Base-by-base conservation (phyloP, 2,797 vertebrate genomes). In the Megaceryle alcyon region DNA sequence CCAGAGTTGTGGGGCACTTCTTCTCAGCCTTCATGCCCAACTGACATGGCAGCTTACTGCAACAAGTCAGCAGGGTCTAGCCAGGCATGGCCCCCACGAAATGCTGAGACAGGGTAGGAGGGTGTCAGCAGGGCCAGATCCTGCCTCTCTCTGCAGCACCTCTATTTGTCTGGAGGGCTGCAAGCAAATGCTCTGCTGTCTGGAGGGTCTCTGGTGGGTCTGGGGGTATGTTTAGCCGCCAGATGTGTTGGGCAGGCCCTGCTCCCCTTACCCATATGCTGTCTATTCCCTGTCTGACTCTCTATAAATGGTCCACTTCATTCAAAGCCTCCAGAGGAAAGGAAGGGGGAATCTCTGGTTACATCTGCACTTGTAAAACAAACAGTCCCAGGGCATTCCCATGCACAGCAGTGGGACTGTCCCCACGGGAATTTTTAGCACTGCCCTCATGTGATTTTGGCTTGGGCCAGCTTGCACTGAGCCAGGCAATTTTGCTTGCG, bases 351-450 rank as follows among this genome's bases (percentile, higher is more conserved):
- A 84, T 82, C 77, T 70, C 77, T 79, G 51, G 19, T 93, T 88
- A 19, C 1, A 1, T 57, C 59, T 82, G 29, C 21, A 18, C 69
- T 83, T 49, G 16, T 53, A 90, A 92, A 95, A 49, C 69, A 79
- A 96, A 90, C 80, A 90, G 63, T 92, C 86, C 69, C 82, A 78
- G 69, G 54, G 90, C 73, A 91, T 65, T 78, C 29, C 61, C 88
- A 84, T 66, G 59, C 46, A 73, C 10, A 39, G 37, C 64, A 70
- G 59, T 1, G 2, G 14, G 35, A 88, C 60, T 76, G 59, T 66
- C 43, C 51, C 28, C 46, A 5, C 9, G 80, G 70, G 88, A 76
- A 53, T 63, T 79, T 59, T 83, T 79, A 86, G 73, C 59, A 14
- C 56, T 86, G 22, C 29, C 31, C 37, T 88, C 18, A 17, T 69